phyloP scores from a whole-genome alignment of 1,140 invertebrate genomes.

The Wasmannia auropunctata region DNA sequence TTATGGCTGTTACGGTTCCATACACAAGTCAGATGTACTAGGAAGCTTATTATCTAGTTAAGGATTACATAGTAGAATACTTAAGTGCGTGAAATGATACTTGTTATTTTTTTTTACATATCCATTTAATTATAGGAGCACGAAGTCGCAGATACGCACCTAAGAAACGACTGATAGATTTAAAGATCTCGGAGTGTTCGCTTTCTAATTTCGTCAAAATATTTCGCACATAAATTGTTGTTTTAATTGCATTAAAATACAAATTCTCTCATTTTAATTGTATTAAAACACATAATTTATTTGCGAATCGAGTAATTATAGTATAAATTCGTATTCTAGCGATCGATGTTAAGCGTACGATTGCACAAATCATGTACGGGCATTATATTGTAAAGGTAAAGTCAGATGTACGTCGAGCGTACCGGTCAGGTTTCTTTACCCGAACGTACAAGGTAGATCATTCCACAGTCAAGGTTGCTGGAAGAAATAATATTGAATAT shows the following conservation, averaged over 20 bases:
- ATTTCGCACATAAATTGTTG: not conserved
- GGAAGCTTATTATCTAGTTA: conserved; percentile 26
- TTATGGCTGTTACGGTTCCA: conserved; percentile 14
- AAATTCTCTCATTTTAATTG: not conserved
- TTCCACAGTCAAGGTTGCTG: conserved; percentile 56
- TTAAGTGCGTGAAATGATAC: not conserved
- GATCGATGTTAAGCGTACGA: not conserved
- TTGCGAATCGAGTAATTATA: not conserved
- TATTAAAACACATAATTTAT: not conserved
- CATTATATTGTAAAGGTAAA: not conserved
- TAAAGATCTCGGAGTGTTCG: not conserved
- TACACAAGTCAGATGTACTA: conserved; percentile 3
- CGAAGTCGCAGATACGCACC: not conserved
- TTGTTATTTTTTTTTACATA: not conserved
- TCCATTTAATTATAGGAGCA: not conserved
- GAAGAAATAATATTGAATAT: conserved; percentile 52
- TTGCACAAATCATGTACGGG: not conserved
- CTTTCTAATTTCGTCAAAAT: not conserved
- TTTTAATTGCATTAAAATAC: conserved; percentile 5
- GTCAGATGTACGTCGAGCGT: not conserved
- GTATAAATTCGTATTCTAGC: not conserved
- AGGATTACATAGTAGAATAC: not conserved
- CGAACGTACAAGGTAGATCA: conserved; percentile 47
- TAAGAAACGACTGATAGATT: not conserved
- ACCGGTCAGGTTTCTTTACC: conserved; percentile 29